phyloP scores from a whole-genome alignment of 2,888 invertebrate genomes.

The Oeneis ivallda region DNA sequence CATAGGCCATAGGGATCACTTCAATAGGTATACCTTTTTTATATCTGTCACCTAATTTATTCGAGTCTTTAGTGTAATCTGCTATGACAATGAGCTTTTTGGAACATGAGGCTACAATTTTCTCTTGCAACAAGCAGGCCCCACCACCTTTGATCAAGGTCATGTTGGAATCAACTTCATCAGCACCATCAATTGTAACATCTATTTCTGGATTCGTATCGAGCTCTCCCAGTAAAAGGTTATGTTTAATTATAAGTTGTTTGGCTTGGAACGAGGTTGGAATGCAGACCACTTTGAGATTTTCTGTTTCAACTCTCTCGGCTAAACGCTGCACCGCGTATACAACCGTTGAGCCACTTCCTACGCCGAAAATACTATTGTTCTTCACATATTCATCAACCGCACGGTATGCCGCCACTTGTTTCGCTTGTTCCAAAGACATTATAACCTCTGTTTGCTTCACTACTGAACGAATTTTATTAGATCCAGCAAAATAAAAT shows the following conservation, averaged over 20 bases:
- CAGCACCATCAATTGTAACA: slow-evolving; percentile 97
- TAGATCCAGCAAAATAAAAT: neutral
- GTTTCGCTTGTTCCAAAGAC: slow-evolving; percentile 86
- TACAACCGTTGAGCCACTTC: slow-evolving; percentile 97
- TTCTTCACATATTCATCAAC: slow-evolving; percentile 90
- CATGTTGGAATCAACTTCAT: slow-evolving; percentile 95
- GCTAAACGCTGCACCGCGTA: slow-evolving; percentile 94
- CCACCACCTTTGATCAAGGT: slow-evolving; percentile 99
- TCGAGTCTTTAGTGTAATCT: slow-evolving; percentile 95
- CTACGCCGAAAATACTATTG: slow-evolving; percentile 91
- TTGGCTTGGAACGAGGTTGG: slow-evolving; percentile 98
- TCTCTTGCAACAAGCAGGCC: slow-evolving; percentile 97
- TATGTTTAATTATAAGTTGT: slow-evolving; percentile 91
- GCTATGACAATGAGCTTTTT: slow-evolving; percentile 93
- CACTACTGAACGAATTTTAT: neutral
- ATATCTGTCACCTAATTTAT: slow-evolving; percentile 92
- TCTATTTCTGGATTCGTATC: slow-evolving; percentile 92
- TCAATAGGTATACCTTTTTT: slow-evolving; percentile 98
- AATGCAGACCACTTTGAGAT: slow-evolving; percentile 90
- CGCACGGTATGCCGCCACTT: slow-evolving; percentile 89
- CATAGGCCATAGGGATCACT: slow-evolving; percentile 95
- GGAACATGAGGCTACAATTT: slow-evolving; percentile 97
- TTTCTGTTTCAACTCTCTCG: slow-evolving; percentile 87
- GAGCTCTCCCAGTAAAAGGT: slow-evolving; percentile 90
- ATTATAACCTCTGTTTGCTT: slow-evolving; percentile 57